A percentile compares a stretch with the other conserved stretches of the same genome.
Conservation (phyloP, 2,113 vertebrate genomes). For the Acanthochromis polyacanthus region DNA sequence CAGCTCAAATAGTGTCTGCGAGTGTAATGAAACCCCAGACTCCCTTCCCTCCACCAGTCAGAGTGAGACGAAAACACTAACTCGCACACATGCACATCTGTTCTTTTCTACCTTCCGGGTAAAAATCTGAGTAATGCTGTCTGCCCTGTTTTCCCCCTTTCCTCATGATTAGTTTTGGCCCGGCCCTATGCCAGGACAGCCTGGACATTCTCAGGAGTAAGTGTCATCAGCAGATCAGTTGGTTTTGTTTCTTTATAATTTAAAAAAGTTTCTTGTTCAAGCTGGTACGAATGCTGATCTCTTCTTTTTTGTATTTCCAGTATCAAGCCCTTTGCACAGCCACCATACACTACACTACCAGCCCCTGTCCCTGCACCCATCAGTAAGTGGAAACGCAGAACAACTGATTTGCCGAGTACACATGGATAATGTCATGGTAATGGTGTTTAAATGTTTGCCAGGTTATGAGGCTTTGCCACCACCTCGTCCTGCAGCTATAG, state of each 20-base stretch:
- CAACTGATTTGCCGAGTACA: neutral
- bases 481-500: slow-evolving; percentile 89
- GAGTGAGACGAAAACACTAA: slow-evolving; percentile 84
- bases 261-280: neutral
- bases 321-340: slow-evolving; percentile 97
- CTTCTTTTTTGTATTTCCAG: slow-evolving; percentile 74
- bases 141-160: neutral
- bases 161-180: slow-evolving; percentile 90
- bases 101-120: slow-evolving; percentile 21
- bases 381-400: slow-evolving; percentile 84
- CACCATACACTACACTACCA: slow-evolving; percentile 91
- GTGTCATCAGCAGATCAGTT: slow-evolving; percentile 64
- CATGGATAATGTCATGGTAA: neutral
- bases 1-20: slow-evolving; percentile 95
- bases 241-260: slow-evolving; percentile 15
- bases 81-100: slow-evolving; percentile 24
- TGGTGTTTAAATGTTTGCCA: slow-evolving; percentile 56
- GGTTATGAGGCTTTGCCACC: slow-evolving; percentile 92
- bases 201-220: slow-evolving; percentile 98
- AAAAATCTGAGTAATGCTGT: slow-evolving; percentile 26
- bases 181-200: slow-evolving; percentile 92
- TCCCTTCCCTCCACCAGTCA: slow-evolving; percentile 91
- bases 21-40: slow-evolving; percentile 94
- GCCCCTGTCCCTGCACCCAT: slow-evolving; percentile 90
- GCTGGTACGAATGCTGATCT: slow-evolving; percentile 5